phyloP scores from a whole-genome alignment of 2,888 invertebrate genomes.

The Epirrita christyi region DNA sequence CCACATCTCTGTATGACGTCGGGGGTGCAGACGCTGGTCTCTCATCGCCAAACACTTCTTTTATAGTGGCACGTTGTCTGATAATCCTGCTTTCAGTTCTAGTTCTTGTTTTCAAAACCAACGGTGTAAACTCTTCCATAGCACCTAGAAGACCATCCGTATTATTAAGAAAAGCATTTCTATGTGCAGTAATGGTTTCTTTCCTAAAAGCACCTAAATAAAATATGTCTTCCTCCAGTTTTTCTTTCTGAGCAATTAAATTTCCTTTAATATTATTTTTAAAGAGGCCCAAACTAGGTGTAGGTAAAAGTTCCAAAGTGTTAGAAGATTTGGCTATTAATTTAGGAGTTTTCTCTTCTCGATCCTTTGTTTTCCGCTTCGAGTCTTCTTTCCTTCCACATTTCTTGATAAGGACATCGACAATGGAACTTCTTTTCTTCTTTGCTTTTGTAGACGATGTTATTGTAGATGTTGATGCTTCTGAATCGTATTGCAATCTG shows the following conservation, averaged over 20 bases:
- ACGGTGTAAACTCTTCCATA: constrained; percentile 87
- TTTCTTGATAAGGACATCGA: constrained; percentile 88
- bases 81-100: constrained; percentile 89
- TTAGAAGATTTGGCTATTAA: constrained; percentile 83
- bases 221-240: constrained; percentile 84
- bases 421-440: constrained; percentile 84
- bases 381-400: constrained; percentile 85
- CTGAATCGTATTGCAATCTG: constrained; percentile 87
- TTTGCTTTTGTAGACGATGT: constrained; percentile 83
- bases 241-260: constrained; percentile 73
- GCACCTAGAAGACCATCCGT: constrained; percentile 84
- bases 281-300: constrained; percentile 85
- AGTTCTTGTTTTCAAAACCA: constrained; percentile 89
- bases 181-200: constrained; percentile 87
- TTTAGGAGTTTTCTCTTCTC: constrained; percentile 83
- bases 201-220: constrained; percentile 87
- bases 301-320: constrained; percentile 85
- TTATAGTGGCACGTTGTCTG: constrained; percentile 91
- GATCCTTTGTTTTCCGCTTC: constrained; percentile 82
- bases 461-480: constrained; percentile 88
- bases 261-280: constrained; percentile 72
- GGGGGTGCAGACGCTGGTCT: constrained; percentile 93
- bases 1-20: constrained; percentile 83
- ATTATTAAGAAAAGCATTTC: constrained; percentile 87
- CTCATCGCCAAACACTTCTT: constrained; percentile 92